Base-by-base conservation (phyloP, 1,140 invertebrate species). In the Saccostrea echinata region DNA sequence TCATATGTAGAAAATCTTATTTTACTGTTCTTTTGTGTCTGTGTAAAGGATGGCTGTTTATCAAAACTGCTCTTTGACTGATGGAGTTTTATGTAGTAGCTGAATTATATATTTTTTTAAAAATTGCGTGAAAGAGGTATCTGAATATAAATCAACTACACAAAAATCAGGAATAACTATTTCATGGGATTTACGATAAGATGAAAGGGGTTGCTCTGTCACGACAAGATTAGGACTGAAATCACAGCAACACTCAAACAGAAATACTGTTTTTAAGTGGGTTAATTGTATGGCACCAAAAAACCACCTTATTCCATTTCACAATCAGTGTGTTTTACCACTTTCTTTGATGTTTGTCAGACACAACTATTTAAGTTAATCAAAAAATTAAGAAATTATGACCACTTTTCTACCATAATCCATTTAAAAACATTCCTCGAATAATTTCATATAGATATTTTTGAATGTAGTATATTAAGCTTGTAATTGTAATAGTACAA, bases 211-310 rank as follows among this genome's bases (percentile, higher is more conserved):
- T 33, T 76, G 24, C 27, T 76, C 68, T 76, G 68, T 76, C 68
- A 33, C 68, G 13, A 76, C 68, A 30, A 76, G 68, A 76, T 76
- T 76, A 76, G 3, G 27, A 12, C 68, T 30, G 18, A 18, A 76
- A 76, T 76, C 68, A 76, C 68, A 30, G 68, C 68, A 76, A 76
- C 68, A 76, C 27, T 76, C 27, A 24, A 76, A 76, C 68, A 76
- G 68, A 76, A 35, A 27, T 27, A 76, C 27, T 30, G 33, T 76
- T 57, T 76, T 76, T 76, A 27, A 12, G 68, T 13, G 27, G 68
- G 68, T 76, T 76, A 76, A 76, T 76, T 76, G 68, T 27, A 76
- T 76, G 68, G 68, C 68, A 33, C 68, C 68, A 76, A 76, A 76
- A 61, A 76, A 76, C 68, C 68, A 76, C 68, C 68, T 76, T 76